Evolutionary conservation across 1,140 invertebrate species (phyloP).

Genomic region (Nebria ingens): DNA sequence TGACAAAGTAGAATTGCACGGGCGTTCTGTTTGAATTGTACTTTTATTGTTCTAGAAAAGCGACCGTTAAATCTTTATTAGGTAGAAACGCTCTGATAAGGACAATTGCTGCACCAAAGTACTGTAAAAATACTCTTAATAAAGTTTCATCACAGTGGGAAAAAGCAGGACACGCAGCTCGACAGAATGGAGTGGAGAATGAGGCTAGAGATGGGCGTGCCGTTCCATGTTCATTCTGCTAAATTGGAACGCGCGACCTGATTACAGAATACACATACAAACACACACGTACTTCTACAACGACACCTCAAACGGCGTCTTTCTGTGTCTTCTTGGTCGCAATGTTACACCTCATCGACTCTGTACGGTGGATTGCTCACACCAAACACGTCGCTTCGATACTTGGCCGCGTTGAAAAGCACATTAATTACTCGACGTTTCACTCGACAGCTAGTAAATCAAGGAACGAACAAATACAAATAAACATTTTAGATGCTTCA

Average conservation of each 20-base stretch:
- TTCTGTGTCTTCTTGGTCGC: neutral
- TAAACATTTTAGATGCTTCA: too few species aligned
- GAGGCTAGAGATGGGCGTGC: conserved; percentile 1
- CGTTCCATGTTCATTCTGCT: conserved; percentile 1
- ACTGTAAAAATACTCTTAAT: conserved; percentile 9
- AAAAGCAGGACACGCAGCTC: neutral
- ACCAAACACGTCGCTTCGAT: neutral
- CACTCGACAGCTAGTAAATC: too few species aligned
- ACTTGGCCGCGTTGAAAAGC: neutral
- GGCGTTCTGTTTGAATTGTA: neutral
- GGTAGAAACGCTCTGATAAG: conserved; percentile 7
- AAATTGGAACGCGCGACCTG: conserved; percentile 8
- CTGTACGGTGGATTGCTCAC: neutral
- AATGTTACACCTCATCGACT: neutral
- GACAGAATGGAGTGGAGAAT: neutral
- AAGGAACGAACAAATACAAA: too few species aligned
- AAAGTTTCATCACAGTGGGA: neutral
- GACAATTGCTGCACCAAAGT: neutral
- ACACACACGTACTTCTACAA: too few species aligned
- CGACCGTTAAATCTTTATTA: conserved; percentile 6
- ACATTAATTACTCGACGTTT: conserved; percentile 3
- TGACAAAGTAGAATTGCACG: conserved; percentile 1
- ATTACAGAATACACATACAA: neutral
- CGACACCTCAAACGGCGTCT: neutral
- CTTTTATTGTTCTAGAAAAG: conserved; percentile 5